Evolutionary conservation across 2,113 vertebrate species (phyloP).

Genomic region (Grus americana): DNA sequence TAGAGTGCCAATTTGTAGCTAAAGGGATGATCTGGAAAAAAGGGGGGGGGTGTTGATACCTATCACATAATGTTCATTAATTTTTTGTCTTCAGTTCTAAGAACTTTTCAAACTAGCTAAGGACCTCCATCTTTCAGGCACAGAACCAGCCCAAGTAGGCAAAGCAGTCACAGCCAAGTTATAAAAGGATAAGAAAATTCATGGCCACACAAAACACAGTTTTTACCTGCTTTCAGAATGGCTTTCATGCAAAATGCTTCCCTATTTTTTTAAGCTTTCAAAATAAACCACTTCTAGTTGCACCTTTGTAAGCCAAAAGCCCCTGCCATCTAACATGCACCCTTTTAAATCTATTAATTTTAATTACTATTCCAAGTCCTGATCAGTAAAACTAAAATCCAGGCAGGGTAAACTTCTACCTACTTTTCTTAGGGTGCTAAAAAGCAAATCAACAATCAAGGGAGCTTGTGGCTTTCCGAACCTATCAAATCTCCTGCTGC

Average conservation of each 20-base stretch:
- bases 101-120: neutral
- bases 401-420: neutral
- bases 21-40: neutral
- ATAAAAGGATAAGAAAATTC: neutral
- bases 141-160: neutral
- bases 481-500: neutral
- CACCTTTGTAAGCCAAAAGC: neutral
- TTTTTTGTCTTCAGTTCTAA: neutral
- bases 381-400: neutral
- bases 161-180: neutral
- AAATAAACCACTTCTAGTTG: neutral
- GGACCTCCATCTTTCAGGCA: neutral
- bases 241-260: neutral
- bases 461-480: neutral
- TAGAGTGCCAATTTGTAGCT: neutral
- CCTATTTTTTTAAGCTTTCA: neutral
- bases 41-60: accelerated
- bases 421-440: neutral
- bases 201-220: neutral
- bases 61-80: neutral
- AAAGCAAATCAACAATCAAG: neutral
- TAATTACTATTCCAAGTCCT: neutral
- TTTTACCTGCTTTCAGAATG: neutral
- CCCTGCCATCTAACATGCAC: neutral
- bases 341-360: neutral